A percentile compares a stretch with the other conserved stretches of the same genome.
Evolutionary conservation across 2,113 vertebrate species (phyloP).

Genomic region (Platycercus adscitus): DNA sequence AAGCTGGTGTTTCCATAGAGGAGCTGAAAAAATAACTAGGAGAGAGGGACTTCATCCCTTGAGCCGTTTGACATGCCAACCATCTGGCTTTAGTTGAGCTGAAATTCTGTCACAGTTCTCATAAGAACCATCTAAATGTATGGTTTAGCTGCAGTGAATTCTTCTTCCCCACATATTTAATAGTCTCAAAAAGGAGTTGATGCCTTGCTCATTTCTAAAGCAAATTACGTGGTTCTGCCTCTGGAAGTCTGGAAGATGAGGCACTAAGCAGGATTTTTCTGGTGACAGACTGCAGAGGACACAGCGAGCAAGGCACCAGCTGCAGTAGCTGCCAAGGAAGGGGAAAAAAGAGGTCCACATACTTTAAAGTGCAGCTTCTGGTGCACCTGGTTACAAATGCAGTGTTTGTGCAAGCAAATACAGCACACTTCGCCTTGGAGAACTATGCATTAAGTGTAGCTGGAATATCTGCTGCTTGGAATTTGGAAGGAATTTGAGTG

Average conservation of each 20-base stretch:
- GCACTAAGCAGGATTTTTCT: background rate
- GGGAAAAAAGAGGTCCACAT: background rate
- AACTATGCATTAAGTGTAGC: background rate
- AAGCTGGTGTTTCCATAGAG: background rate
- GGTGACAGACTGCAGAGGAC: background rate
- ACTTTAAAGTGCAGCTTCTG: background rate
- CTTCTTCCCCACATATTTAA: background rate
- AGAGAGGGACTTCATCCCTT: background rate
- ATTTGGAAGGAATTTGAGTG: background rate
- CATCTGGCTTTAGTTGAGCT: background rate
- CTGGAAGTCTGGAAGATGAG: background rate
- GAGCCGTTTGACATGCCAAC: background rate
- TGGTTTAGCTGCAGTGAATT: background rate
- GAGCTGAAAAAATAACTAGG: background rate
- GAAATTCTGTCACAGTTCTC: background rate
- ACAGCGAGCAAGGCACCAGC: background rate
- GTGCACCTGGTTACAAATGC: background rate
- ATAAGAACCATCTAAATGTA: background rate
- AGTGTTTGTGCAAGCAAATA: background rate
- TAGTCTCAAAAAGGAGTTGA: background rate
- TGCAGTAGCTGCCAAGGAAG: background rate
- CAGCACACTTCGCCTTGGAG: background rate
- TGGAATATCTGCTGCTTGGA: background rate
- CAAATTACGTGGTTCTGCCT: background rate
- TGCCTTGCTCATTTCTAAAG: background rate